Base-by-base conservation (phyloP, 2,113 vertebrate species). In the Euleptes europaea region DNA sequence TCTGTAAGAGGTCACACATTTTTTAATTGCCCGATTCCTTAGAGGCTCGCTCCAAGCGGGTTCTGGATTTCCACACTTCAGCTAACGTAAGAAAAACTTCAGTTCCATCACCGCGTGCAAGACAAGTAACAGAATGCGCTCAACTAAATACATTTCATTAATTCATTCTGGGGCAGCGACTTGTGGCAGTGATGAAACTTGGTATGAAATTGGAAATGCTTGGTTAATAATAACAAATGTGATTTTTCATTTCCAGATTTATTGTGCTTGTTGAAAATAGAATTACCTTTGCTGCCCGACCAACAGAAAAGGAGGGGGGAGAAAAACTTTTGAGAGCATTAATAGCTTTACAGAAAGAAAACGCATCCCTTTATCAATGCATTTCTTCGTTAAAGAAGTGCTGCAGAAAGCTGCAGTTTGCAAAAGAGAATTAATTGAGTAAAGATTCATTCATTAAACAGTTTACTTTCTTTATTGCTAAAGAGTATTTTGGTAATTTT, bases 401-500 rank as follows among this genome's bases (percentile, higher is more conserved):
- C 67, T 26, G 26, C 40, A 74, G 69, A 86, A 9, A 83, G 89
- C 83, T 70, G 21, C 54, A 82, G 33, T 81, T 84, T 86, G 75
- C 1, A 49, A 66, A 74, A 75, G 75, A 81, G 17, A 78, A 8
- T 83, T 90, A 75, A 66, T 87, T 93, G 8, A 57, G 75, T 70
- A 60, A 87, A 84, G 88, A 85, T 44, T 74, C 35, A 60, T 87
- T 91, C 84, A 54, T 72, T 86, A 66, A 63, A 72, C 49, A 70
- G 66, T 69, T 86, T 28, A n/a, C 49, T 28, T 88, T 90, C 42
- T 83, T 19, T 90, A 78, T 26, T 31, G 80, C 63, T 47, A 82
- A 81, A 87, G 73, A 80, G 91, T 87, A 63, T 81, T 82, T 91
- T 87, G 88, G 67, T 80, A 91, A 91, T 93, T 92, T 85, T 78